These are phyloP conservation scores for Lucifuga dentata DNA, from an alignment of 2,113 vertebrate genomes.

Conservation along the genomic window DNA sequence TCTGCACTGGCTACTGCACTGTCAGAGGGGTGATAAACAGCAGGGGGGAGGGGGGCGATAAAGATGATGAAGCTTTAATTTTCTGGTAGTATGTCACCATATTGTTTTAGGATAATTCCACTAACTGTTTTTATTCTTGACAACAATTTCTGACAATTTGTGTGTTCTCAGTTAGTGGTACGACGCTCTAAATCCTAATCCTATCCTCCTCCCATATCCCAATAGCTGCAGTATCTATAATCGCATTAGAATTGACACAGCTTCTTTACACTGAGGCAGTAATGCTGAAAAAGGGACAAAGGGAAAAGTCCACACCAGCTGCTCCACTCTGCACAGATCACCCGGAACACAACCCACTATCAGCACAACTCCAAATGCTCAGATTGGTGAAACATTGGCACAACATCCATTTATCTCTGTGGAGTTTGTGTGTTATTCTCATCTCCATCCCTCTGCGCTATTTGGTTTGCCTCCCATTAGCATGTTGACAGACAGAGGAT, in stretches of 20 bases:
- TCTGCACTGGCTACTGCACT: conserved; percentile 18
- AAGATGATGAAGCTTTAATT: not conserved
- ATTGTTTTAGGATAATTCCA: conserved; percentile 10
- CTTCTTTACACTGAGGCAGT: conserved; percentile 17
- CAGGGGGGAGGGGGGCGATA: not conserved
- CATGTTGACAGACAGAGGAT: conserved; percentile 78
- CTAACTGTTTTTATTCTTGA: conserved; percentile 6
- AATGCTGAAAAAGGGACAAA: conserved; percentile 32
- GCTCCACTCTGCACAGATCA: not conserved
- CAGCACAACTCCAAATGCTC: conserved; percentile 13
- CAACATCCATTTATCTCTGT: conserved; percentile 32
- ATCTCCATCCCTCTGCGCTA: conserved; percentile 56
- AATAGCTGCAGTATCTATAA: conserved; percentile 33
- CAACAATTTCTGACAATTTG: conserved; percentile 26
- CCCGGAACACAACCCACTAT: conserved; percentile 23
- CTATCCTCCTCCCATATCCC: conserved; percentile 14
- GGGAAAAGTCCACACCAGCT: conserved; percentile 27
- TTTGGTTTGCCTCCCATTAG: conserved; percentile 74
- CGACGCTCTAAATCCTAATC: conserved; percentile 32
- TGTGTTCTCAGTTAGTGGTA: too few relatives aligned
- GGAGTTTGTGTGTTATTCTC: conserved; percentile 48
- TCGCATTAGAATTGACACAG: conserved; percentile 22
- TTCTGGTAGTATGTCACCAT: conserved; percentile 13
- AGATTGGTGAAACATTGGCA: conserved; percentile 27
- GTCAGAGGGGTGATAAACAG: conserved; percentile 6